Evolutionary conservation across 2,888 invertebrate genomes (phyloP), one percentile per base, ranked within the genome.

Genomic region (Agriopis marginaria): DNA sequence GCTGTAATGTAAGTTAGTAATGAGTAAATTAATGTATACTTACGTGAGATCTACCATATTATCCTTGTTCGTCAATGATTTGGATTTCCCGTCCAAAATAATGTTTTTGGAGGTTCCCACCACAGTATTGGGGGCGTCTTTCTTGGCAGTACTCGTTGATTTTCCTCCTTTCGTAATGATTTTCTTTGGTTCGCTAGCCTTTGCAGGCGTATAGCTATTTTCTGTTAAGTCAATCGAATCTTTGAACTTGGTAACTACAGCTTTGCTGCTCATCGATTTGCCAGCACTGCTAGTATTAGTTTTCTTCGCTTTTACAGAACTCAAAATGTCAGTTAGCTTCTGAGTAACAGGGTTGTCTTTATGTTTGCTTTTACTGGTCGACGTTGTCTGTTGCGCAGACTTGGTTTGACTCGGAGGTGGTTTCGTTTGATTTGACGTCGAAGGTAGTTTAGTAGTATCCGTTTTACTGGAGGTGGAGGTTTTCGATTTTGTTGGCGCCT

Each of bases 61-160:
- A 40, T 64, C 49, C 53, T 64, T 70, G 66, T 66, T 70, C 8
- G 54, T 66, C 55, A 79, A 61, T 3, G 75, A 51, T 42, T 76
- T 76, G 1, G 76, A 72, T 66, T 75, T 78, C 51, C 71, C 75
- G 58, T 77, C 78, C 14, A 83, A 73, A 8, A 83, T 73, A 32
- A 87, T 84, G 64, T 78, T 80, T 71, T 83, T 84, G 7, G 83
- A 80, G 7, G 80, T 78, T 32, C 85, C 85, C 6, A 73, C 72
- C 51, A 85, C 61, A 3, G 75, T 78, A n/a, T 54, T 17, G 0
- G 73, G 71, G 9, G 9, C 3, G 10, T 62, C 64, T 50, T 55
- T 72, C 44, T 67, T 74, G 17, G 4, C 42, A n/a, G 11, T 45
- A 17, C 53, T 44, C 5, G 7, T 17, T 7, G 23, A 12, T 14